phyloP scores from a whole-genome alignment of 2,888 invertebrate species.

The Tetropium fuscum region DNA sequence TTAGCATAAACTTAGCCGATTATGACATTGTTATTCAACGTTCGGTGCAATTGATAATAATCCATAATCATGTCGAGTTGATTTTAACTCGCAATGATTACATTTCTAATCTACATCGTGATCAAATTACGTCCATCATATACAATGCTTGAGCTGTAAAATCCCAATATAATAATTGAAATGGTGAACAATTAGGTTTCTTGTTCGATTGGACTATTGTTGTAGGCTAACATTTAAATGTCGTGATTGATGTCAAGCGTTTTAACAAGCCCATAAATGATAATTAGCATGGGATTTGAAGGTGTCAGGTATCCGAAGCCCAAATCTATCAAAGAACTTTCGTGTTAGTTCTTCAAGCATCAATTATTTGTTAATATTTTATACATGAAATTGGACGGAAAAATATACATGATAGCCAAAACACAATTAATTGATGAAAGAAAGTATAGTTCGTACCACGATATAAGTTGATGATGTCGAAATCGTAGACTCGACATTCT shows the following conservation, averaged over 20 bases:
- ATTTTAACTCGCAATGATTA: slow-evolving; percentile 37
- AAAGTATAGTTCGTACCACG: too few species aligned
- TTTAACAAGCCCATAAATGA: slow-evolving; percentile 24
- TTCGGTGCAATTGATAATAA: slow-evolving; percentile 9
- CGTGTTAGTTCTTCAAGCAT: too few species aligned
- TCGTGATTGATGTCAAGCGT: slow-evolving; percentile 26
- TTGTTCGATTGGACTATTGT: slow-evolving; percentile 26
- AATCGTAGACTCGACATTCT: too few species aligned
- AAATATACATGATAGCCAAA: too few species aligned
- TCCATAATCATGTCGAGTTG: background rate
- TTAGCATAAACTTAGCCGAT: too few species aligned
- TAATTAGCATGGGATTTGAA: slow-evolving; percentile 18
- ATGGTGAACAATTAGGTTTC: slow-evolving; percentile 30
- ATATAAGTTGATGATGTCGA: too few species aligned
- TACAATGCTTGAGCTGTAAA: slow-evolving; percentile 31
- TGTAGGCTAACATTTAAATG: slow-evolving; percentile 23
- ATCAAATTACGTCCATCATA: slow-evolving; percentile 44
- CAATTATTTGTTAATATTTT: too few species aligned
- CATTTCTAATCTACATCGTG: slow-evolving; percentile 51
- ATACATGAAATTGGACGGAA: too few species aligned
- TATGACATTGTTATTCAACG: too few species aligned
- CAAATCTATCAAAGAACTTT: too few species aligned
- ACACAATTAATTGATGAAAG: too few species aligned
- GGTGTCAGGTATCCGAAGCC: slow-evolving; percentile 5
- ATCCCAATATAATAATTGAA: slow-evolving; percentile 33